phyloP scores from a whole-genome alignment of 2,797 vertebrate species.

The Poecilia wingei region DNA sequence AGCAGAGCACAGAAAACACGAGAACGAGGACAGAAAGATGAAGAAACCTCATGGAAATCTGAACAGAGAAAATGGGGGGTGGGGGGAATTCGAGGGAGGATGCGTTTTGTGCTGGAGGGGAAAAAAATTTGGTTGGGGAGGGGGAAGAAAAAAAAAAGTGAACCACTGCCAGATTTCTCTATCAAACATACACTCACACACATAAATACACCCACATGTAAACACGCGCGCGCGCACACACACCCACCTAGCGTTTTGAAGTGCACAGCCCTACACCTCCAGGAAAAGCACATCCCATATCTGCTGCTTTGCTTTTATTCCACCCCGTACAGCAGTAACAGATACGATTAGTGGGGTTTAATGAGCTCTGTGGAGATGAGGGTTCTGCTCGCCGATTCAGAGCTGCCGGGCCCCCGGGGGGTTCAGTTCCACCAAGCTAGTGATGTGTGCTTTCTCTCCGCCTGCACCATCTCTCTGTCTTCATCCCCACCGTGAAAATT shows the following conservation, averaged over 20 bases:
- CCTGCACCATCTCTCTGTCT: constrained; percentile 19
- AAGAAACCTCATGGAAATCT: constrained; percentile 39
- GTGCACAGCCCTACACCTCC: constrained; percentile 45
- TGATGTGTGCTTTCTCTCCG: constrained; percentile 24
- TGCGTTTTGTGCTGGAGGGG: constrained; percentile 47
- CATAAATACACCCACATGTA: constrained; percentile 23
- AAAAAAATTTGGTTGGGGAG: constrained; percentile 4
- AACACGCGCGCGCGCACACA: constrained; percentile 14
- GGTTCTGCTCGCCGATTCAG: constrained; percentile 47
- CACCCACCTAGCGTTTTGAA: constrained; percentile 34
- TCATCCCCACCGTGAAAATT: constrained; percentile 26
- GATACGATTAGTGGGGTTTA: constrained; percentile 72
- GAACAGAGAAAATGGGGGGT: constrained; percentile 34
- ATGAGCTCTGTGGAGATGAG: constrained; percentile 76
- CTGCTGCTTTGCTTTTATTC: constrained; percentile 51
- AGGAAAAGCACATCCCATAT: constrained; percentile 54
- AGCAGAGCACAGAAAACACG: constrained; percentile 41
- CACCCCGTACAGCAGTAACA: constrained; percentile 59
- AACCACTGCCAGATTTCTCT: constrained; percentile 36
- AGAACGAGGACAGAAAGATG: constrained; percentile 59
- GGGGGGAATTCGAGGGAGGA: constrained; percentile 21
- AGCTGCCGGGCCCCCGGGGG: constrained; percentile 55
- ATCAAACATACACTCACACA: constrained; percentile 21
- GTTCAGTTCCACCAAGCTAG: constrained; percentile 38
- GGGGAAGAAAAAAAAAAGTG: constrained; percentile 23